Base-by-base conservation (phyloP, 2,888 invertebrate species). In the Zele albiditarsus region DNA sequence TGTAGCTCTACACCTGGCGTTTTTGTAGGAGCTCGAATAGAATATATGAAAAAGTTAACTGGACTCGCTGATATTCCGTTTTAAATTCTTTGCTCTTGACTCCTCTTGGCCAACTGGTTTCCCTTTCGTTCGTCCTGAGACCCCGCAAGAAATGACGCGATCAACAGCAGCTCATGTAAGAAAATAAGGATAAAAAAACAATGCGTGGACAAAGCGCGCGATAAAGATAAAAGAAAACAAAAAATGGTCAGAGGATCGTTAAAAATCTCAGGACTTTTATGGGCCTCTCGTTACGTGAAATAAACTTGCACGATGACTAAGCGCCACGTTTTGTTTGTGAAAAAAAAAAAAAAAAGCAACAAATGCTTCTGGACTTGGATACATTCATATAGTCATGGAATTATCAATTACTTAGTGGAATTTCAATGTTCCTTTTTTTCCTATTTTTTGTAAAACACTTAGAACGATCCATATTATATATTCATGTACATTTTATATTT, bases 61-160 rank as follows among this genome's bases (percentile, higher is more conserved):
- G 86, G 85, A 85, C 85, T 83, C 82, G 81, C 46, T 77, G 75
- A 82, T 85, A 86, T 86, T 86, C 84, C 86, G 85, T 86, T 86
- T 60, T 86, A 82, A 83, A 84, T 85, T 85, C 85, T 84, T 84
- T 81, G 77, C 25, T 65, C 42, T 25, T 69, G 68, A 68, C 53
- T 68, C 75, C 16, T 25, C 25, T 23, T 25, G n/a, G 79, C 79
- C 82, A 83, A 85, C 86, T 84, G 86, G 86, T 86, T 87, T 86
- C 82, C 78, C 82, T 82, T 80, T 80, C 82, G 80, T 78, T 75
- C 81, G 80, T 78, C 75, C 33, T 58, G 71, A 65, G 42, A 46
- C 53, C 74, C 62, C 69, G 63, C 65, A 65, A 60, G 20, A 67
- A 73, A 49, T 58, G 57, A 58, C 53, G 70, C 23, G 31, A 53